phyloP scores from a whole-genome alignment of 2,888 invertebrate species.

The Congeria kusceri region DNA sequence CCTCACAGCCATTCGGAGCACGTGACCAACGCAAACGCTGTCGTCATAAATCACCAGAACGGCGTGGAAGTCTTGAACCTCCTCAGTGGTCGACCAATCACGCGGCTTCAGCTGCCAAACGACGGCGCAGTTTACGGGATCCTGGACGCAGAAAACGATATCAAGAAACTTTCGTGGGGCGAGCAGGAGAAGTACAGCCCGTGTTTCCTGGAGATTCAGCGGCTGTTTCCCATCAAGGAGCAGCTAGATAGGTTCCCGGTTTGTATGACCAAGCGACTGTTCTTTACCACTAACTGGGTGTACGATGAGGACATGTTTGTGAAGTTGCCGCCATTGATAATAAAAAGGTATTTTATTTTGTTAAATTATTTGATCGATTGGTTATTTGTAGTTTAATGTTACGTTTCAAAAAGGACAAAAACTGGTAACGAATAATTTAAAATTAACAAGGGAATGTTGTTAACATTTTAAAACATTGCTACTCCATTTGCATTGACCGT shows the following conservation, averaged over 20 bases:
- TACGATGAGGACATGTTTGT: slow-evolving; percentile 78
- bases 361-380: too few species aligned
- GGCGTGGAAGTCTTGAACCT: slow-evolving; percentile 81
- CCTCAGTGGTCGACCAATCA: slow-evolving; percentile 79
- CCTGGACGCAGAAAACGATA: slow-evolving; percentile 76
- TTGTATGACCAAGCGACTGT: slow-evolving; percentile 76
- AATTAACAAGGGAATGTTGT: too few species aligned
- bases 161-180: slow-evolving; percentile 76
- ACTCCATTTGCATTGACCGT: too few species aligned
- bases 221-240: slow-evolving; percentile 74
- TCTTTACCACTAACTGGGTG: slow-evolving; percentile 78
- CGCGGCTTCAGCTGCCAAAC: slow-evolving; percentile 70
- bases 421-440: too few species aligned
- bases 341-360: slow-evolving; percentile 73
- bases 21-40: slow-evolving; percentile 77
- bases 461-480: too few species aligned
- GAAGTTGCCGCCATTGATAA: slow-evolving; percentile 78
- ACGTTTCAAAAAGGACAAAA: too few species aligned
- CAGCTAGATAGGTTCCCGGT: slow-evolving; percentile 77
- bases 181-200: slow-evolving; percentile 71
- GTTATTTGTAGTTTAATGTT: too few species aligned
- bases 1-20: slow-evolving; percentile 81
- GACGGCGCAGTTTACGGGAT: slow-evolving; percentile 74
- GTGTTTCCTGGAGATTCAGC: slow-evolving; percentile 78
- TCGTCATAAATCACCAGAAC: slow-evolving; percentile 78